Evolutionary conservation across 2,888 invertebrate genomes (phyloP), one percentile per base, ranked within the genome.

Genomic region (Polia nebulosa): DNA sequence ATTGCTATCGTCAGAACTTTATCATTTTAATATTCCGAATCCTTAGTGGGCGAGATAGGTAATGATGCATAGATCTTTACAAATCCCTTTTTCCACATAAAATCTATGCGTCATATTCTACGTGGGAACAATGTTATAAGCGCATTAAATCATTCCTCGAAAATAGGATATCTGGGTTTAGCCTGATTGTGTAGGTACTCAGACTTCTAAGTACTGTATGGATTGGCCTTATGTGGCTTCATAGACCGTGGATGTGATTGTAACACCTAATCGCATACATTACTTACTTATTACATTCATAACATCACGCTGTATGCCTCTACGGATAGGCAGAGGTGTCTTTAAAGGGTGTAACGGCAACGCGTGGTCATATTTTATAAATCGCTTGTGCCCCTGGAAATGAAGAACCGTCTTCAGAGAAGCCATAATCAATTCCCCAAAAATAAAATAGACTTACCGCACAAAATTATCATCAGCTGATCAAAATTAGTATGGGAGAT

Each of bases 101-200:
- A 29, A 57, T 56, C 25, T 36, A 27, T 32, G 49, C 13, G 44
- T 49, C 45, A 56, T 62, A 49, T 59, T 66, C 17, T 52, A 34
- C 25, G 13, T 56, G 49, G n/a, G 71, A 66, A 72, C 27, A 78
- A 32, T 58, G 29, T 20, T 45, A 25, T 78, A 72, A 77, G 65
- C 62, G 63, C 58, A 79, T 80, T 83, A 83, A 65, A 59, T 63
- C 15, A 67, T 72, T 75, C 52, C 25, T 68, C 76, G 57, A 84
- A 82, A 83, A 85, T 80, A 82, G 78, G 75, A 83, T 82, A 72
- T 75, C 75, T 78, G 59, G 49, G 60, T 70, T 82, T 78, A 80
- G 78, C 65, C 75, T 67, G 73, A 86, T 85, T 84, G 80, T 74
- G 72, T 83, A 78, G 76, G 34, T 73, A 44, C 65, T 78, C 78